Base-by-base conservation (phyloP, 2,113 vertebrate genomes). In the Otocyon megalotis region DNA sequence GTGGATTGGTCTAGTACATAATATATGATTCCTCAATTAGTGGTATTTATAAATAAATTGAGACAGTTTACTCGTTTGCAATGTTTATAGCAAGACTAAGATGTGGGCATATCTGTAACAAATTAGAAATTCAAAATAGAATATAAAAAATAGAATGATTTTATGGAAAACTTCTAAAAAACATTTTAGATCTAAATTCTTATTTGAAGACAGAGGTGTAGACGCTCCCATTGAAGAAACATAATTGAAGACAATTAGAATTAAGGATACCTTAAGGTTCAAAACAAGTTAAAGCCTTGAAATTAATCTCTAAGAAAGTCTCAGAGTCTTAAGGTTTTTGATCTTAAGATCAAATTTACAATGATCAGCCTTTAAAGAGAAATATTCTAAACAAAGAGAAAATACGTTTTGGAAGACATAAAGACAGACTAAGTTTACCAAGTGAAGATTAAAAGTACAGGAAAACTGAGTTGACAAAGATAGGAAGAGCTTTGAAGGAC, bases 281-380 rank as follows among this genome's bases (percentile, higher is more conserved):
- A 88, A 96, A 96, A 22, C 11, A 94, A 85, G 14, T 54, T 58
- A 62, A 93, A 67, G 0, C 30, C 85, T 88, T 84, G 43, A 88
- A 91, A 81, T 90, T 50, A 54, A 37, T 81, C 43, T 56, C 16
- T 65, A 62, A 76, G 24, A n/a, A 93, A 81, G n/a, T 63, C 15
- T 67, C 63, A 53, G 58, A 63, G 65, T 71, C 15, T 74, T 80
- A 86, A 53, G 26, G 53, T 2, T n/a, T n/a, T n/a, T n/a, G n/a
- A n/a, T n/a, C n/a, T n/a, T n/a, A n/a, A n/a, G n/a, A 71, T 94
- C 20, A 28, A 28, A 48, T 54, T 87, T 58, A 16, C 14, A 32
- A 11, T 71, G 20, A 71, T 53, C 32, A 69, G 2, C 26, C 11
- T 88, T 62, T 15, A 10, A 26, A 37, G 24, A 65, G 10, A 60